These are phyloP conservation scores for Alfaro cultratus DNA, from an alignment of 2,797 vertebrate species.

Conservation along the genomic window DNA sequence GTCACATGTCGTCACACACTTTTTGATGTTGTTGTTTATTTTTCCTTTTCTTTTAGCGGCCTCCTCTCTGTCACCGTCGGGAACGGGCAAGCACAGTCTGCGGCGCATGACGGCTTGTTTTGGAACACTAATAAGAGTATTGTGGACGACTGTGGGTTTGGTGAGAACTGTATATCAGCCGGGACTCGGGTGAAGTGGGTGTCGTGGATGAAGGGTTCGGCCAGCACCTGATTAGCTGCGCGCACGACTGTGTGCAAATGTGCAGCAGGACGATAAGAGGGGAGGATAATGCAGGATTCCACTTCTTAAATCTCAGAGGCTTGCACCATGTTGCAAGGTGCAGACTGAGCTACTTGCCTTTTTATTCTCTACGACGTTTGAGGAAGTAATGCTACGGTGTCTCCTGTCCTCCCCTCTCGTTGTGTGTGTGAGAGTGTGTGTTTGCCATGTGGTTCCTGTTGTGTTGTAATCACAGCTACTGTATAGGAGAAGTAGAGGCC, in stretches of 20 bases:
- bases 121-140: slow-evolving; percentile 24
- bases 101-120: slow-evolving; percentile 22
- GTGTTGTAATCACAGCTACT: slow-evolving; percentile 52
- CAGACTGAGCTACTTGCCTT: slow-evolving; percentile 26
- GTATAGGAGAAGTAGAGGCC: slow-evolving; percentile 49
- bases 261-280: slow-evolving; percentile 44
- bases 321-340: slow-evolving; percentile 6
- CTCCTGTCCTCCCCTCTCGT: slow-evolving; percentile 8
- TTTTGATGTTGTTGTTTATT: background rate
- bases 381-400: slow-evolving; percentile 53
- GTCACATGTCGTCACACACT: slow-evolving; percentile 65
- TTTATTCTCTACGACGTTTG: slow-evolving; percentile 23
- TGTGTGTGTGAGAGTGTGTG: slow-evolving; percentile 9
- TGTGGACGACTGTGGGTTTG: slow-evolving; percentile 18
- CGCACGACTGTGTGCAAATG: slow-evolving; percentile 20
- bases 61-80: slow-evolving; percentile 3
- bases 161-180: slow-evolving; percentile 22
- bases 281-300: slow-evolving; percentile 13
- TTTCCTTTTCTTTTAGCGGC: background rate
- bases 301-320: slow-evolving; percentile 30
- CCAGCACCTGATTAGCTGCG: slow-evolving; percentile 39
- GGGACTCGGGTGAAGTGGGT: slow-evolving; percentile 57
- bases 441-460: slow-evolving; percentile 50
- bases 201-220: slow-evolving; percentile 44
- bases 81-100: background rate